These are phyloP conservation scores for Percopsis omiscomaycus DNA, from an alignment of 2,797 vertebrate species.

Conservation along the genomic window DNA sequence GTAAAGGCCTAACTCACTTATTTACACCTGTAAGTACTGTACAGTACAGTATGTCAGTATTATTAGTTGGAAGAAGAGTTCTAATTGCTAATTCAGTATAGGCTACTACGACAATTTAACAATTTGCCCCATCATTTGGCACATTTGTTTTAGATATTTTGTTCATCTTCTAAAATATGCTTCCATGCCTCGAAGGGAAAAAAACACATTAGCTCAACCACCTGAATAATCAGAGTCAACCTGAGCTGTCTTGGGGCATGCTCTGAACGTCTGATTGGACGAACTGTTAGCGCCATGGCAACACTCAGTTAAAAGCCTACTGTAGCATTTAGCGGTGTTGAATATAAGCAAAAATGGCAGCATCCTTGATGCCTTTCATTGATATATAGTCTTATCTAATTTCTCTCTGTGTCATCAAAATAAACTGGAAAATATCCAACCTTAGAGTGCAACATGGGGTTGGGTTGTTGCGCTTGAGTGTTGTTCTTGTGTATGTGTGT, in stretches of 20 bases:
- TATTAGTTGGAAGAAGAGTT: too few species aligned
- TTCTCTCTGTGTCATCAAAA: neutral
- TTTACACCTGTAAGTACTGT: too few species aligned
- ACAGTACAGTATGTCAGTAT: too few species aligned
- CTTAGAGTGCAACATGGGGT: too few species aligned
- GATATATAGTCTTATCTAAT: neutral
- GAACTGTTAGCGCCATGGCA: conserved; percentile 34
- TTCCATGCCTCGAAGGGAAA: neutral
- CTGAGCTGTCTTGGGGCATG: conserved; percentile 27
- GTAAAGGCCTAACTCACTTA: neutral
- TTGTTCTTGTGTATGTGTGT: neutral
- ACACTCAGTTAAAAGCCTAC: conserved; percentile 29
- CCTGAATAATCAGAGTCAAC: conserved; percentile 18
- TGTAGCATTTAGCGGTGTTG: conserved; percentile 6
- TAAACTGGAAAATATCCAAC: too few species aligned
- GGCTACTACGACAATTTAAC: too few species aligned
- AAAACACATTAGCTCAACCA: conserved; percentile 19
- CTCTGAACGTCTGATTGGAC: conserved; percentile 35
- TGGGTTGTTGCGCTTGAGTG: neutral
- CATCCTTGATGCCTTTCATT: neutral
- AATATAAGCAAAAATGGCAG: neutral
- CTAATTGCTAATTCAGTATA: too few species aligned
- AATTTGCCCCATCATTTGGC: too few species aligned
- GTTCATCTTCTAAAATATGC: neutral
- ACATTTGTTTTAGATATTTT: too few species aligned